These are phyloP conservation scores for Apis dorsata DNA, from an alignment of 1,140 invertebrate species.

Conservation along the genomic window DNA sequence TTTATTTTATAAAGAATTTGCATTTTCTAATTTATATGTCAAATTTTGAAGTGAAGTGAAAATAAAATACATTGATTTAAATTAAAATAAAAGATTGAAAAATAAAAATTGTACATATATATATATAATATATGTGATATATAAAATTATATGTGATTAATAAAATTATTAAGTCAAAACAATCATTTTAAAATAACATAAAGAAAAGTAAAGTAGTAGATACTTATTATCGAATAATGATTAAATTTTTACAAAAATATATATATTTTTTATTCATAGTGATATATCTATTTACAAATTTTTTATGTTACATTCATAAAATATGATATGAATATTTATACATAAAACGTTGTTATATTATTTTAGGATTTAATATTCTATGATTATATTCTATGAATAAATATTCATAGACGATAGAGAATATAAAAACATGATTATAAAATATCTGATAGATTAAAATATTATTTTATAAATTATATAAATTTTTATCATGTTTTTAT, in stretches of 20 bases:
- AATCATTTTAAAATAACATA: not conserved
- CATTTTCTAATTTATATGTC: too few relatives aligned
- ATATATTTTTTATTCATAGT: not conserved
- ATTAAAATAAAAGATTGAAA: too few relatives aligned
- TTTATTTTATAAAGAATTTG: slow-evolving; percentile 62
- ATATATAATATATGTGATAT: too few relatives aligned
- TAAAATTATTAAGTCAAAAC: not conserved
- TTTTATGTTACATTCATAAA: not conserved
- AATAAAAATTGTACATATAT: too few relatives aligned
- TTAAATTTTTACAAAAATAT: not conserved
- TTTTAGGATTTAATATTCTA: not conserved
- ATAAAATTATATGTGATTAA: too few relatives aligned
- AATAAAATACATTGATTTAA: not conserved
- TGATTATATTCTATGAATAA: not conserved
- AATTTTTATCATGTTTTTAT: not conserved
- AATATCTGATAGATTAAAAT: not conserved
- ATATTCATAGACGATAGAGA: not conserved
- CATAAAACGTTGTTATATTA: too few relatives aligned
- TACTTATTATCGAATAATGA: not conserved
- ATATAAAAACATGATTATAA: not conserved
- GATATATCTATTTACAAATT: slow-evolving; percentile 17
- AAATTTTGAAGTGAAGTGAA: not conserved
- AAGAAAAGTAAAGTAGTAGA: not conserved
- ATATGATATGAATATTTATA: not conserved
- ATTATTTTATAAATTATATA: not conserved